These are phyloP conservation scores for Arctopsyche grandis DNA, from an alignment of 1,140 invertebrate species.

Conservation along the genomic window DNA sequence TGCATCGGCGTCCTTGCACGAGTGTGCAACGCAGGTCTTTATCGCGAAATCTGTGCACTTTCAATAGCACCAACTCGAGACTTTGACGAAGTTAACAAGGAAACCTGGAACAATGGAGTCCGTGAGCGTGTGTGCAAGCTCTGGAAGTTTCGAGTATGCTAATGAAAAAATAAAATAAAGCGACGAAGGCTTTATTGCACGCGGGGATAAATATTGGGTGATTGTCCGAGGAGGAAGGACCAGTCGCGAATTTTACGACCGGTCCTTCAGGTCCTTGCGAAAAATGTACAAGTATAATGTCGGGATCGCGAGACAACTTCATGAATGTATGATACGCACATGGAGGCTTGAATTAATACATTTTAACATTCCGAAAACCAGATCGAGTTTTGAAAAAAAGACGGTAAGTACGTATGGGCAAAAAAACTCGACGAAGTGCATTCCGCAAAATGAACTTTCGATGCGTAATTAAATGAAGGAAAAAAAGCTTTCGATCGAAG, in stretches of 20 bases:
- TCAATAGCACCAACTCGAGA: background rate
- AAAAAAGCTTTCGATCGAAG: too few species aligned
- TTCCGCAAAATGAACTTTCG: too few species aligned
- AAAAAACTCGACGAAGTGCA: too few species aligned
- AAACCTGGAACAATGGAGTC: too few species aligned
- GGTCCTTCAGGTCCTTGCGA: background rate
- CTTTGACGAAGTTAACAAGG: background rate
- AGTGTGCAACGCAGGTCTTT: background rate
- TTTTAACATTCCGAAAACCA: background rate
- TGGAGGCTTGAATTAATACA: too few species aligned
- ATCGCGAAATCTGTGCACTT: constrained; percentile 19
- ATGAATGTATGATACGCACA: too few species aligned
- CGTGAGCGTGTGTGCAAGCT: background rate
- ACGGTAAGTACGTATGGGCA: too few species aligned
- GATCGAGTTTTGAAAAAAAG: background rate
- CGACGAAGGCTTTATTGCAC: background rate
- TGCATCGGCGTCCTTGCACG: background rate
- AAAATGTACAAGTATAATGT: background rate
- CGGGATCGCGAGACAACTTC: too few species aligned
- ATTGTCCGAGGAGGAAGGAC: constrained; percentile 17
- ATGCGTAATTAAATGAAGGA: too few species aligned
- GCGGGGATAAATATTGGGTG: constrained; percentile 4
- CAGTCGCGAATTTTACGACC: constrained; percentile 2
- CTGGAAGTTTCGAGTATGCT: background rate
- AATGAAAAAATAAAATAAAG: background rate